Conservation (phyloP, 2,113 vertebrate genomes). For the Ailuropoda melanoleuca region DNA sequence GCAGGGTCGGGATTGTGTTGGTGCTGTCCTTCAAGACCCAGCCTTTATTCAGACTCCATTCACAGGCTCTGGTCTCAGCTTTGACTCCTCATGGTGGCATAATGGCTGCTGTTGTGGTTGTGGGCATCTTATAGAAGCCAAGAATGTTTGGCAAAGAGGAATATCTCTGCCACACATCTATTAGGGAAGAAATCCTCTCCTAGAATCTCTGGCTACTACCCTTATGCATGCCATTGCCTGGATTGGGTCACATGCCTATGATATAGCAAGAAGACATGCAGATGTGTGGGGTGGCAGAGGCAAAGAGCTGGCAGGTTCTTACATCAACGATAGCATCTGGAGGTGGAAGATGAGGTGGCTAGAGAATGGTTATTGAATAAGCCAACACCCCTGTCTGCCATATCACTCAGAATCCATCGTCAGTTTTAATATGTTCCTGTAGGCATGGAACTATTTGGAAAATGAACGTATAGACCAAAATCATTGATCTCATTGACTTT, state of each 20-base stretch:
- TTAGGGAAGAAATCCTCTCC: background rate
- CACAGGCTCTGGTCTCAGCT: background rate
- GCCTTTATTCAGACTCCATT: background rate
- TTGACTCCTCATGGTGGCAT: background rate
- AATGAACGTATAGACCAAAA: background rate
- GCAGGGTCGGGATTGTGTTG: background rate
- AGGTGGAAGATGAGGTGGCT: background rate
- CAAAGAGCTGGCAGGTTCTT: background rate
- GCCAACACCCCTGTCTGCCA: background rate
- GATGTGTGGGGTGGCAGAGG: background rate
- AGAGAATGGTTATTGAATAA: background rate
- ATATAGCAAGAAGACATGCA: background rate
- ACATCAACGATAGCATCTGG: background rate
- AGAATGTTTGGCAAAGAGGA: background rate
- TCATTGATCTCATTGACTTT: constrained; percentile 27
- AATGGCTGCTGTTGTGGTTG: background rate
- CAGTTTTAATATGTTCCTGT: background rate
- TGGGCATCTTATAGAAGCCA: background rate
- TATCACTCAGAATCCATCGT: background rate
- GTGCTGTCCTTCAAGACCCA: background rate
- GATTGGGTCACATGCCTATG: background rate
- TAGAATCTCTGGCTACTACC: background rate
- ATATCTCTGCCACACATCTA: background rate
- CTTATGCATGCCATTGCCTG: background rate
- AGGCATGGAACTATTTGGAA: background rate